Evolutionary conservation across 2,113 vertebrate species (phyloP).

Genomic region (Gallinago paraguaiae): DNA sequence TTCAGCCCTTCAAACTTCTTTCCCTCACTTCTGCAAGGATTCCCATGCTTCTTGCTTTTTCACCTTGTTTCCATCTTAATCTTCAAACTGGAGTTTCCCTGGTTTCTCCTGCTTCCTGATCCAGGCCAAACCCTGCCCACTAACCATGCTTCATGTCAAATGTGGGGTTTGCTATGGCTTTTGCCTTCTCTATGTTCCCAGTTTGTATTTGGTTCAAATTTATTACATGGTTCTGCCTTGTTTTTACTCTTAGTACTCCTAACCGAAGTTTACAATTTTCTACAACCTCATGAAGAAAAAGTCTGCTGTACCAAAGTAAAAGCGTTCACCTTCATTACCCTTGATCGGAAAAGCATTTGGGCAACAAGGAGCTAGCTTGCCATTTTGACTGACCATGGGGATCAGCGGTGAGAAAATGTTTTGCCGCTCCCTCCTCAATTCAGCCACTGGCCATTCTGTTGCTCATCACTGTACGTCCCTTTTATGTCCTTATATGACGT

Average conservation of each 20-base stretch:
- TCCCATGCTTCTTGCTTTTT: not conserved
- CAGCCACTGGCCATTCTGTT: not conserved
- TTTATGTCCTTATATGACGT: not conserved
- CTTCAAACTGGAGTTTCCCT: not conserved
- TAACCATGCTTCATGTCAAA: not conserved
- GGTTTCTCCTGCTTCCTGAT: not conserved
- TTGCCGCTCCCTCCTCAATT: not conserved
- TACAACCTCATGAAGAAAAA: not conserved
- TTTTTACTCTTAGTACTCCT: not conserved
- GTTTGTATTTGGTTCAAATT: not conserved
- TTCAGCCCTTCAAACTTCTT: not conserved
- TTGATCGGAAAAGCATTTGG: not conserved
- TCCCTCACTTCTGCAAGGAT: not conserved
- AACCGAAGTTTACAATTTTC: not conserved
- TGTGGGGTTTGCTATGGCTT: not conserved
- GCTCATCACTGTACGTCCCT: not conserved
- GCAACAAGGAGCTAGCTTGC: not conserved
- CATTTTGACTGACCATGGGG: not conserved
- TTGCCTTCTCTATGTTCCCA: not conserved
- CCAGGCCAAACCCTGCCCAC: not conserved
- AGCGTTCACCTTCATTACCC: not conserved
- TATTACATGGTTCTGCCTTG: rapidly evolving
- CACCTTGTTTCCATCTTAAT: not conserved
- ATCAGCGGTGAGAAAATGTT: not conserved
- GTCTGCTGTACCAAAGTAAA: not conserved